A percentile compares a stretch with the other conserved stretches of the same genome.
Conservation (phyloP, 2,113 vertebrate genomes). For the Potamarius usumacintae region DNA sequence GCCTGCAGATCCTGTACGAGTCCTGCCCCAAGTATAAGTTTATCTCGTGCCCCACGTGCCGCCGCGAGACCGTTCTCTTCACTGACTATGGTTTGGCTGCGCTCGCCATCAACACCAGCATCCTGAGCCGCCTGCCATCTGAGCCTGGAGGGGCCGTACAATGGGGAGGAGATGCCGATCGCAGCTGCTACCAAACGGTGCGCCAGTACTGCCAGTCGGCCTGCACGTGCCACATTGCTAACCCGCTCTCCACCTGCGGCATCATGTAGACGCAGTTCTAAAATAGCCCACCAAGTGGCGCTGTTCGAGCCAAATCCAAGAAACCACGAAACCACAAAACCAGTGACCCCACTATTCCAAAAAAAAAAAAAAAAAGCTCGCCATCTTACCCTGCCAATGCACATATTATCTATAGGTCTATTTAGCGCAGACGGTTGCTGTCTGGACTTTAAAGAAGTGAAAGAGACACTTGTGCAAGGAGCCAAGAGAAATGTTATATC, state of each 20-base stretch:
- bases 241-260: slow-evolving; percentile 92
- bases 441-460: slow-evolving; percentile 68
- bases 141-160: slow-evolving; percentile 85
- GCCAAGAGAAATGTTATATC: slow-evolving; percentile 66
- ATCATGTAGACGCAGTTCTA: slow-evolving; percentile 96
- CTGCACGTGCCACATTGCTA: slow-evolving; percentile 93
- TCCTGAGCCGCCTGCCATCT: slow-evolving; percentile 90
- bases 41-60: slow-evolving; percentile 97
- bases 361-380: slow-evolving; percentile 40
- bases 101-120: slow-evolving; percentile 96
- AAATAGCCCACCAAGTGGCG: slow-evolving; percentile 26
- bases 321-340: slow-evolving; percentile 34
- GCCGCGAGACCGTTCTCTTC: slow-evolving; percentile 96
- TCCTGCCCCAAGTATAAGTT: slow-evolving; percentile 99
- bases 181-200: slow-evolving; percentile 99
- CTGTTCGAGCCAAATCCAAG: slow-evolving; percentile 33
- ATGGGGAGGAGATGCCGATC: slow-evolving; percentile 93
- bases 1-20: slow-evolving; percentile 98
- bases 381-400: slow-evolving; percentile 57
- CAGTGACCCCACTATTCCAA: slow-evolving; percentile 55
- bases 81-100: slow-evolving; percentile 97
- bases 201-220: slow-evolving; percentile 98
- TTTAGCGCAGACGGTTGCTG: slow-evolving; percentile 75
- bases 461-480: slow-evolving; percentile 59
- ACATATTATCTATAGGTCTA: slow-evolving; percentile 78